A percentile compares a stretch with the other conserved stretches of the same genome.
Evolutionary conservation across 1,140 invertebrate species (phyloP).

Genomic region (Drosophila grimshawi): DNA sequence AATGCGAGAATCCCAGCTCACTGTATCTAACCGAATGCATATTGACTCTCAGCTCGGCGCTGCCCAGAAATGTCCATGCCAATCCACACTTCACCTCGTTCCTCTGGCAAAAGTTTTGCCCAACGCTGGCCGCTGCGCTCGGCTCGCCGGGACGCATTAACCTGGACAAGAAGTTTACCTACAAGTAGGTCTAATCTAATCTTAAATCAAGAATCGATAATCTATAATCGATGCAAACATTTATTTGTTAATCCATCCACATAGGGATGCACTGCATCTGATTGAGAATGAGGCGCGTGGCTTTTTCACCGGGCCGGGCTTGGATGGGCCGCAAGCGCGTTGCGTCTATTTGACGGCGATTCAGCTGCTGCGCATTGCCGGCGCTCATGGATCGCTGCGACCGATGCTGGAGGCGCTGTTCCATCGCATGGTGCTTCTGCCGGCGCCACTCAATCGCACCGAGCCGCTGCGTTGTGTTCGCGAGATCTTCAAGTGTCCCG

Average conservation of each 20-base stretch:
- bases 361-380: constrained; percentile 93
- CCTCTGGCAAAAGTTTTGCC: constrained; percentile 96
- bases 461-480: constrained; percentile 93
- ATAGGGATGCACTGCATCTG: constrained; percentile 82
- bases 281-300: constrained; percentile 84
- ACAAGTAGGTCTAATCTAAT: constrained; percentile 66
- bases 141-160: constrained; percentile 88
- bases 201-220: neutral
- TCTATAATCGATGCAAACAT: neutral
- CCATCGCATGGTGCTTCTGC: constrained; percentile 95
- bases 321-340: constrained; percentile 82
- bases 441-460: constrained; percentile 92
- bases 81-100: constrained; percentile 94
- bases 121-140: constrained; percentile 93
- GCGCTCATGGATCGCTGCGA: constrained; percentile 91
- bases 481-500: constrained; percentile 90
- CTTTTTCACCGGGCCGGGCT: constrained; percentile 80
- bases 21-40: constrained; percentile 94
- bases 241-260: neutral
- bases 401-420: constrained; percentile 96
- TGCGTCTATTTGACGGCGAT: constrained; percentile 87
- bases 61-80: constrained; percentile 91
- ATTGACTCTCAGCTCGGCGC: constrained; percentile 92
- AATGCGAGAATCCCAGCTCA: constrained; percentile 87
- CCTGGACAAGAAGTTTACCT: constrained; percentile 84